Conservation (phyloP, 2,113 vertebrate genomes). For the Microcebus ravelobensis region DNA sequence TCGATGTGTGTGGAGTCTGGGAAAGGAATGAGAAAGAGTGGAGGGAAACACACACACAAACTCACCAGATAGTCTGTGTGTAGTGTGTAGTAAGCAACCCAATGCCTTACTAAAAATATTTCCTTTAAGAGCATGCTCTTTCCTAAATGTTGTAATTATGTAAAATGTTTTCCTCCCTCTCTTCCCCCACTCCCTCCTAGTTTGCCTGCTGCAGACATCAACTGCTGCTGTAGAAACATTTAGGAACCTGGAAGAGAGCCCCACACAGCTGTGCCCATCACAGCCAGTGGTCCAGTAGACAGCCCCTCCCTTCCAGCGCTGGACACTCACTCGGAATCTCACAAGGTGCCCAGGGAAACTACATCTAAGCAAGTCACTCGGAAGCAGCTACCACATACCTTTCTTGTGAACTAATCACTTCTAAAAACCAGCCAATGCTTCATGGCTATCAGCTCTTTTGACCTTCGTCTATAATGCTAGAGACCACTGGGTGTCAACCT, state of each 20-base stretch:
- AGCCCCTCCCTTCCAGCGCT: neutral
- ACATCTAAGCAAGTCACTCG: neutral
- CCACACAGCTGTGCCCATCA: neutral
- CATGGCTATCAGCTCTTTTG: neutral
- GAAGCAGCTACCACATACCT: neutral
- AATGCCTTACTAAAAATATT: conserved; percentile 70
- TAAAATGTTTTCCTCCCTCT: conserved; percentile 58
- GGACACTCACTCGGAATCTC: neutral
- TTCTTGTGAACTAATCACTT: neutral
- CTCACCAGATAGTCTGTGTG: conserved; percentile 38
- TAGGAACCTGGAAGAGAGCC: conserved; percentile 11
- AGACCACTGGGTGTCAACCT: neutral
- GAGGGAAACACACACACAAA: neutral
- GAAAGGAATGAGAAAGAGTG: neutral
- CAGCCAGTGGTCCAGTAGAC: neutral
- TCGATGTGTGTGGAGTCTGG: neutral
- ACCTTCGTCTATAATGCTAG: neutral
- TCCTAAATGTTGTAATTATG: conserved; percentile 70
- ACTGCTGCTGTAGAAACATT: conserved; percentile 23
- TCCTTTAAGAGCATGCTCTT: conserved; percentile 61
- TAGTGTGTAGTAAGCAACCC: conserved; percentile 62
- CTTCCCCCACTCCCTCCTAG: neutral
- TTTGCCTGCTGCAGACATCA: conserved; percentile 34
- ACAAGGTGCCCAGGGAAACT: neutral
- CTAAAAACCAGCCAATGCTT: neutral